Base-by-base conservation (phyloP, 1,140 invertebrate species). In the Cydia amplana region DNA sequence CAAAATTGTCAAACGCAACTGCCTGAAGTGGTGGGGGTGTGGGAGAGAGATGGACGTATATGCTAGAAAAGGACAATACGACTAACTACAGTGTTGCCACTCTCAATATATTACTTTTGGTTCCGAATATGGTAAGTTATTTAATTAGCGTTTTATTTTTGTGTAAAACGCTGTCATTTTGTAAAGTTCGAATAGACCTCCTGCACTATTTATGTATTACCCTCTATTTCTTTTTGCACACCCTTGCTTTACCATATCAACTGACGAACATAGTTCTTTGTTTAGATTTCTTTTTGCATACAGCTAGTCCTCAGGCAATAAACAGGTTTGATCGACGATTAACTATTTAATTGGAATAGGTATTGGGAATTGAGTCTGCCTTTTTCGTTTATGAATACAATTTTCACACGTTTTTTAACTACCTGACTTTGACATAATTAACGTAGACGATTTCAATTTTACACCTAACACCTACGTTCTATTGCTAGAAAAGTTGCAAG, bases 251-350 rank as follows among this genome's bases (percentile, higher is more conserved):
- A 23, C 55, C 20, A 60, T 60, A 60, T 60, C 16, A 23, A 23
- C 18, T n/a, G 49, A 18, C 49, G 6, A 51, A 20, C 51, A 20
- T 18, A n/a, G 7, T 3, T 60, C 18, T 20, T 60, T 60, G 55
- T 60, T 60, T 60, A 60, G 55, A 60, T 60, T 60, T 60, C 55
- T 23, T 60, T 60, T 60, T 60, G 55, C 55, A 60, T 60, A 51
- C 49, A 18, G 20, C 55, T 60, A 60, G 55, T 18, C 20, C 55
- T 60, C 18, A 12, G 20, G 55, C 55, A 55, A 55, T 60, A 23
- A 60, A 60, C 55, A 60, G 55, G 55, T 60, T 60, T 60, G 18
- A 60, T 23, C 55, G 55, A 60, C 18, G 55, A 23, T 60, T 23
- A 23, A 60, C 20, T 60, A 20, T 60, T 60, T 60, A 60, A 60